Base-by-base conservation (phyloP, 2,888 invertebrate genomes). In the Volucella bombylans region DNA sequence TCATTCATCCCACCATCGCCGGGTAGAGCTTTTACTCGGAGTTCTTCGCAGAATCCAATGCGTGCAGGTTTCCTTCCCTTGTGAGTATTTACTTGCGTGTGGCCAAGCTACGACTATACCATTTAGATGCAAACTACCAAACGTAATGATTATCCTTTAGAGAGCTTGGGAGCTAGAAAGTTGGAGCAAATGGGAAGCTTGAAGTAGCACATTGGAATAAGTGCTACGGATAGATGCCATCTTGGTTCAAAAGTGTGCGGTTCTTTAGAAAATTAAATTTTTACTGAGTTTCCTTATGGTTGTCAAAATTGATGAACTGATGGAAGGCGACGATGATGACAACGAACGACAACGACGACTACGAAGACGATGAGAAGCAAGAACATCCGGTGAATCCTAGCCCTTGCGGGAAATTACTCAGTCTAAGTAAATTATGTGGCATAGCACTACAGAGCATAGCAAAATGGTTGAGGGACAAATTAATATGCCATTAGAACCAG, bases 401-500 rank as follows among this genome's bases (percentile, higher is more conserved):
- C 71, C 67, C 71, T 83, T 76, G 71, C 74, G 71, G 79, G 71
- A 83, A 74, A 76, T 79, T 76, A 76, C 74, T 61, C 50, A 67
- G 55, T 67, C 71, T 80, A 80, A 80, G 55, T 83, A 52, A 83
- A 83, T 83, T 74, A 80, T 71, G 45, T 62, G 72, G 61, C 49
- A 67, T 71, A 10, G 12, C 11, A 45, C 38, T 18, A 18, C 23
- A 2, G n/a, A 10, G n/a, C n/a, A 6, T 9, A 9, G 8, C 31
- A 8, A 11, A 38, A 11, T 49, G 41, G 43, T 8, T 39, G 43
- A 15, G 4, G 49, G 38, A 15, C 31, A 78, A 76, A 81, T 85
- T 85, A 76, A 81, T 81, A 85, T 72, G 52, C 76, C 85, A 85
- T 85, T 85, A 81, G 62, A 59, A 77, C 43, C 61, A 67, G 76